These are phyloP conservation scores for Sander lucioperca DNA, from an alignment of 2,113 vertebrate species.

Conservation along the genomic window DNA sequence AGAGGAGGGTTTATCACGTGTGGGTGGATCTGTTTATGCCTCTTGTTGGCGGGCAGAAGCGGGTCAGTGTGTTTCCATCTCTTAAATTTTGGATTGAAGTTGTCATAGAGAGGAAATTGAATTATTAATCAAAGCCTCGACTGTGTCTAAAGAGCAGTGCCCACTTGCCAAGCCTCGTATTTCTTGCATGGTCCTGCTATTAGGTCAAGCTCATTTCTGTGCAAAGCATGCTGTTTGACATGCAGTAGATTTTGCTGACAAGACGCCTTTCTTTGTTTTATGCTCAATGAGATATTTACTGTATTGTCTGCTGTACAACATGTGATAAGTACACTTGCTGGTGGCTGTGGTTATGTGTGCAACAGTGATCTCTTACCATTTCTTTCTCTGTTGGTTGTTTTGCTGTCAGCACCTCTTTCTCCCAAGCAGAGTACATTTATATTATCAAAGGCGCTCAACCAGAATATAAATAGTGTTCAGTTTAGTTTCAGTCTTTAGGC, in stretches of 20 bases:
- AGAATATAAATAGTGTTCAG: slow-evolving; percentile 33
- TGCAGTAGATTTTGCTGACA: slow-evolving; percentile 7
- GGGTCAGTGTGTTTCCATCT: slow-evolving; percentile 62
- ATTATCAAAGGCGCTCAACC: slow-evolving; percentile 21
- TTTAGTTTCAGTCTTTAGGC: slow-evolving; percentile 31
- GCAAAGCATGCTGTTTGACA: slow-evolving; percentile 15
- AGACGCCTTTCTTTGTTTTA: background rate
- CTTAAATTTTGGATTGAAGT: slow-evolving; percentile 58
- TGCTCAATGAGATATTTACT: background rate
- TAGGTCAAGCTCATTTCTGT: slow-evolving; percentile 6
- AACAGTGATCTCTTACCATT: background rate
- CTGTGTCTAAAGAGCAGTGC: slow-evolving; percentile 21
- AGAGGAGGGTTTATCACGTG: background rate
- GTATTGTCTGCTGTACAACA: background rate
- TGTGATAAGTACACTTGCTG: background rate
- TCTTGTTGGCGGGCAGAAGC: slow-evolving; percentile 62
- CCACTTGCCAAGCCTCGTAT: background rate
- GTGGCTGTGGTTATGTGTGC: background rate
- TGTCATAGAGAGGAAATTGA: slow-evolving; percentile 56
- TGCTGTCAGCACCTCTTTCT: background rate
- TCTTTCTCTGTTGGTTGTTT: slow-evolving; percentile 8
- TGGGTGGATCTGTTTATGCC: slow-evolving; percentile 26
- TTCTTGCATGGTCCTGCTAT: slow-evolving; percentile 5
- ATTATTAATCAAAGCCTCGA: slow-evolving; percentile 70
- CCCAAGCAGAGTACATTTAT: background rate